Base-by-base conservation (phyloP, 2,113 vertebrate species). In the Setophaga petechia region DNA sequence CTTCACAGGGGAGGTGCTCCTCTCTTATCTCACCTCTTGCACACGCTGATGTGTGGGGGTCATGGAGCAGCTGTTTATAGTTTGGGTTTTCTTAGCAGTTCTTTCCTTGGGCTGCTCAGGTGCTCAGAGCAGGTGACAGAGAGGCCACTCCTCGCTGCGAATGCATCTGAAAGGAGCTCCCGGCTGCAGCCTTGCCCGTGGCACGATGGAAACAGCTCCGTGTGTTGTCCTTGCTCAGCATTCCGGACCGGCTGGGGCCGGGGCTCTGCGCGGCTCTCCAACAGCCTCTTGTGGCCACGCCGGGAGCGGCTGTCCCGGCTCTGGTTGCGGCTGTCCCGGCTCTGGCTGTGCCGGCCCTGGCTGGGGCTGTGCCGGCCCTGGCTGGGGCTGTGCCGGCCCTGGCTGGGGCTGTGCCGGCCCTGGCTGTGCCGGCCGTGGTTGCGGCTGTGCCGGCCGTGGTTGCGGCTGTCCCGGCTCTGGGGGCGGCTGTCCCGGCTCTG, bases 221-320 rank as follows among this genome's bases (percentile, higher is more conserved):
- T 15, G 69, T 24, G 44, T 28, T 25, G 9, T 37, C 3, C 41
- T 74, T 17, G 16, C 44, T 59, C 43, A n/a, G 66, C 74, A 1
- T 37, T 75, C 65, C 12, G 21, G 35, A 8, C 12, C 1, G 9
- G 18, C 72, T 35, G 54, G 15, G 59, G n/a, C 7, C 8, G 46
- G 14, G 63, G 46, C 59, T 87, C 23, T 55, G 63, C 68, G 2
- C 74, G 85, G 93, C 90, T 94, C 95, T 94, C 9, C 2, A 47
- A 90, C 88, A 96, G 68, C 94, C 96, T 72, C 95, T 96, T 86
- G 94, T 86, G 96, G 95, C 90, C 88, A 22, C 47, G 14, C 28
- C 10, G 2, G 67, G 90, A 72, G 83, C 27, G 37, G 68, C 90
- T 65, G n/a, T 37, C 55, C 33, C 22, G 73, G 46, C 54, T 43